A percentile compares a stretch with the other conserved stretches of the same genome.
Evolutionary conservation across 1,140 invertebrate species (phyloP).

Genomic region (Melipona quadrifasciata): DNA sequence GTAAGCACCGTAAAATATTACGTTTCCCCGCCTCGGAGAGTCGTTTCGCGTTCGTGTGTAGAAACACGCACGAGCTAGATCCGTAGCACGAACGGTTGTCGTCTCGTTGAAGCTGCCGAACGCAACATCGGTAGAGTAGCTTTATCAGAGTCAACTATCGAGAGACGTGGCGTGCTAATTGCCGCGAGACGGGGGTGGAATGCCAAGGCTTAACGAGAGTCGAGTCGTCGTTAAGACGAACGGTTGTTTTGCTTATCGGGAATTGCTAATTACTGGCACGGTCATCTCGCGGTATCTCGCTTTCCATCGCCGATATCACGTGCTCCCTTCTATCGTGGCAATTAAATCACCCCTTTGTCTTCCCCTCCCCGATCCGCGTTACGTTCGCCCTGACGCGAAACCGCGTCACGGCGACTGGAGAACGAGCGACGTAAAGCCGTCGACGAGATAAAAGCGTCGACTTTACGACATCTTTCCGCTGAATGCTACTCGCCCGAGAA

Average conservation of each 20-base stretch:
- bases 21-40: not conserved
- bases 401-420: not conserved
- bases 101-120: conserved; percentile 1
- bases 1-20: not conserved
- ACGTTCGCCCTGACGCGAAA: conserved; percentile 1
- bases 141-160: conserved; percentile 44
- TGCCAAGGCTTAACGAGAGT: conserved; percentile 41
- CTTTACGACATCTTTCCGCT: conserved; percentile 35
- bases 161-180: conserved; percentile 54
- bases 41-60: not conserved
- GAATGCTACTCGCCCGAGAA: conserved; percentile 30
- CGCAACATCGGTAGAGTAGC: not conserved
- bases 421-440: conserved; percentile 55
- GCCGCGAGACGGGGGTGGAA: conserved; percentile 35
- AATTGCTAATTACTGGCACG: conserved; percentile 46
- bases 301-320: conserved; percentile 29
- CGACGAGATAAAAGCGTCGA: conserved; percentile 52
- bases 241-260: conserved; percentile 52
- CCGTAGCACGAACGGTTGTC: not conserved
- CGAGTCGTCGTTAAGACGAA: conserved; percentile 56
- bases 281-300: conserved; percentile 34
- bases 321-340: conserved; percentile 25
- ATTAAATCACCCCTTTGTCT: conserved; percentile 60
- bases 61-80: not conserved
- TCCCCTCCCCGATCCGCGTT: not conserved